A percentile compares a stretch with the other conserved stretches of the same genome.
These are phyloP conservation scores for Gallinago undulata DNA, from an alignment of 2,113 vertebrate species.

Conservation along the genomic window DNA sequence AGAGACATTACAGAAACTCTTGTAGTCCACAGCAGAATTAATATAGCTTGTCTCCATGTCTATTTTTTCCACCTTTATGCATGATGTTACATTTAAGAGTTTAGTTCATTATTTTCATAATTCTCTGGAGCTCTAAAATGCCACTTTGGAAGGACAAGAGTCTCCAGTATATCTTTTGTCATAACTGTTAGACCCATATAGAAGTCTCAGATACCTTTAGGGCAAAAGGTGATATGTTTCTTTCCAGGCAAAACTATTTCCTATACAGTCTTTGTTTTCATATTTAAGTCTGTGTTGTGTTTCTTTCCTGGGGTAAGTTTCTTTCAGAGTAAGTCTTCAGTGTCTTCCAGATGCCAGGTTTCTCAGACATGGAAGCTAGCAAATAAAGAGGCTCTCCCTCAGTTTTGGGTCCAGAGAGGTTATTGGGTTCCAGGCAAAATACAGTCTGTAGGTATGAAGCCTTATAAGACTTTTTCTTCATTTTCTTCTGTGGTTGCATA, in stretches of 20 bases:
- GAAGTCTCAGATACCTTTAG: background rate
- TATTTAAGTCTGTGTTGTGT: background rate
- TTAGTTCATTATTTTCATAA: background rate
- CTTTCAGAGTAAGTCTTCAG: background rate
- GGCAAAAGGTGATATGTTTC: background rate
- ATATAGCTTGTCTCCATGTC: background rate
- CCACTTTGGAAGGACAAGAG: background rate
- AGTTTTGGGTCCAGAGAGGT: background rate
- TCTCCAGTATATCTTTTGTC: background rate
- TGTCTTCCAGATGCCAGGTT: background rate
- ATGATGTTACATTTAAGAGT: background rate
- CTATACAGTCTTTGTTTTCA: background rate
- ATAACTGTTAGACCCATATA: background rate
- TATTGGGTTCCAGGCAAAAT: background rate
- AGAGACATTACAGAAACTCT: background rate
- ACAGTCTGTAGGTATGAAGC: background rate
- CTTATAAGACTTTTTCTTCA: background rate
- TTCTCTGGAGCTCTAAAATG: background rate
- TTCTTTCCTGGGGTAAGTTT: background rate
- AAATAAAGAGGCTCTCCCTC: background rate
- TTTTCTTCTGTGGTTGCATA: background rate
- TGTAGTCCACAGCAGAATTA: background rate
- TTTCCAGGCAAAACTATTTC: background rate
- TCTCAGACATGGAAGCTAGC: background rate
- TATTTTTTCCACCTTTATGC: rapidly evolving